These are phyloP conservation scores for Minunthozetes semirufus DNA, from an alignment of 2,888 invertebrate genomes.

Conservation along the genomic window DNA sequence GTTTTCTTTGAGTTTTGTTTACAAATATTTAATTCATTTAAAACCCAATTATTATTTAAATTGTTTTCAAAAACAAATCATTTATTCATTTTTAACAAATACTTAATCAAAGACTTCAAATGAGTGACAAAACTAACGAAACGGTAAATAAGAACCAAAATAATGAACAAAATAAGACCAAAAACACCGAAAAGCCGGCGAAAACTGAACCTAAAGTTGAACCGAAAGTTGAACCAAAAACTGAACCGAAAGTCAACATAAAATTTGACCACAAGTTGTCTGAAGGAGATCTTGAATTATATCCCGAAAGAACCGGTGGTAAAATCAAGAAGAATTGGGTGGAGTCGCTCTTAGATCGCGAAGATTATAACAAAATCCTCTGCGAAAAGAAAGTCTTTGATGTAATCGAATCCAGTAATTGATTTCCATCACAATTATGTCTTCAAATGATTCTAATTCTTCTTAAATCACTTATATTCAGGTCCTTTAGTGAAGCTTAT, in stretches of 20 bases:
- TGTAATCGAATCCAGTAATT: constrained; percentile 60
- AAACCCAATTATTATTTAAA: not conserved
- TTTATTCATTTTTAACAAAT: not conserved
- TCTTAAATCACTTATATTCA: constrained; percentile 44
- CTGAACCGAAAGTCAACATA: too few species aligned
- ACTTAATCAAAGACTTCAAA: not conserved
- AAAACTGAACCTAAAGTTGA: not conserved
- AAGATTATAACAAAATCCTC: constrained; percentile 63
- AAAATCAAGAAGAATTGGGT: constrained; percentile 55
- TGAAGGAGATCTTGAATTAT: constrained; percentile 34
- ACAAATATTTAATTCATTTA: not conserved
- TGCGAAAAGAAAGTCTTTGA: constrained; percentile 72
- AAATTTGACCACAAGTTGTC: not conserved
- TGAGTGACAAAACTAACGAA: not conserved
- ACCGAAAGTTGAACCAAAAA: not conserved
- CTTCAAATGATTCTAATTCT: not conserved
- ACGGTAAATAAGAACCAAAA: not conserved
- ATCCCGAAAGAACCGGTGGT: constrained; percentile 64
- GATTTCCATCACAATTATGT: constrained; percentile 36
- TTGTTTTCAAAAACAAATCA: not conserved
- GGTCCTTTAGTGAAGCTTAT: constrained; percentile 73
- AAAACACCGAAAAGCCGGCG: too few species aligned
- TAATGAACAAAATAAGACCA: not conserved
- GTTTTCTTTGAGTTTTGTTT: not conserved
- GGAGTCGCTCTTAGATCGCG: constrained; percentile 59